Percentiles rank a stretch among this genome's conserved stretches.
Conservation (phyloP, 2,113 vertebrate species). For the Sakesphorus luctuosus region DNA sequence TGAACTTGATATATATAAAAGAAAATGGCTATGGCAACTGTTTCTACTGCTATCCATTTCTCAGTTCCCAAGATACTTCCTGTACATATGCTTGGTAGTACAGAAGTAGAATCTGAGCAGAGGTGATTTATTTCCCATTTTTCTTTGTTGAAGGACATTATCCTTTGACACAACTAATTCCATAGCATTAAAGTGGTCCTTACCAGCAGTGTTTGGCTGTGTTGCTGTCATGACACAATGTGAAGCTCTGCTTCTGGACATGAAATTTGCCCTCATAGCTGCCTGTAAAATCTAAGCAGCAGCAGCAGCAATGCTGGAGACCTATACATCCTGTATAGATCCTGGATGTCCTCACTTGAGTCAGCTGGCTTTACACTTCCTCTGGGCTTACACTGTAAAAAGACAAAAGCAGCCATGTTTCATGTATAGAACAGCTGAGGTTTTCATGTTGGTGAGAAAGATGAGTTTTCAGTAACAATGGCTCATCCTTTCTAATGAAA, state of each 20-base stretch:
- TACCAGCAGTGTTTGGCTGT: neutral
- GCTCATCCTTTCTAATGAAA: neutral
- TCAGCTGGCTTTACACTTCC: neutral
- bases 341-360: neutral
- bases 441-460: neutral
- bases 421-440: neutral
- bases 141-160: neutral
- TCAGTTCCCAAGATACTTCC: neutral
- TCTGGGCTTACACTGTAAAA: neutral
- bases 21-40: neutral
- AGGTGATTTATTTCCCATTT: neutral
- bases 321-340: neutral
- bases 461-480: neutral
- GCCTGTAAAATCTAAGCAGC: neutral
- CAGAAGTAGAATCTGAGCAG: neutral
- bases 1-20: neutral
- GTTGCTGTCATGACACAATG: fast-evolving
- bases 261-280: neutral
- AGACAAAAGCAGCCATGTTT: neutral
- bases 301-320: neutral
- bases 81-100: neutral
- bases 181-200: neutral
- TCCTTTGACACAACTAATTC: neutral
- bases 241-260: neutral
- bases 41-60: neutral